Conservation (phyloP, 1,140 invertebrate species). For the Ips nitidus region DNA sequence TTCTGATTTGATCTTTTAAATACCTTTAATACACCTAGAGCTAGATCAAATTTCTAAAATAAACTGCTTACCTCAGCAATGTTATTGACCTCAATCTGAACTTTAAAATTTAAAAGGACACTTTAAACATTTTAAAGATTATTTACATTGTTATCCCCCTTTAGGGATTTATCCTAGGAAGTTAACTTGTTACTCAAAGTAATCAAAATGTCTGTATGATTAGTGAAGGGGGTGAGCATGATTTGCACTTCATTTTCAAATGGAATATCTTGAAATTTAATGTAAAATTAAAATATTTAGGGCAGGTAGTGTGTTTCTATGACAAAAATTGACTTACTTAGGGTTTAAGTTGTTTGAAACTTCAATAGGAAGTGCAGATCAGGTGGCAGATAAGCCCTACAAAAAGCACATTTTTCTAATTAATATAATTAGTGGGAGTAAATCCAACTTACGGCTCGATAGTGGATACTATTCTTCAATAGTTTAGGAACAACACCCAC, state of each 20-base stretch:
- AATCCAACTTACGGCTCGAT: constrained; percentile 9
- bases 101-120: constrained; percentile 32
- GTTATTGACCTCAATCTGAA: constrained; percentile 29
- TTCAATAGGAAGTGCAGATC: no score
- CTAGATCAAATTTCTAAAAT: background rate
- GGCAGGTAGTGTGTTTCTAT: background rate
- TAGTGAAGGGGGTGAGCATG: background rate
- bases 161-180: background rate
- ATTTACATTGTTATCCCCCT: background rate
- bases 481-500: background rate
- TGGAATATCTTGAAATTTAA: background rate
- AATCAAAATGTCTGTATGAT: background rate
- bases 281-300: background rate
- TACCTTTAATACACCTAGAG: background rate
- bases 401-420: constrained; percentile 20
- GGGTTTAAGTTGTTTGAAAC: no score
- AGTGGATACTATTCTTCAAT: constrained; percentile 1
- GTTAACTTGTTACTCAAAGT: no score
- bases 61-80: constrained; percentile 24
- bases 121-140: background rate
- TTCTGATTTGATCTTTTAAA: background rate
- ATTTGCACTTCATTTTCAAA: background rate
- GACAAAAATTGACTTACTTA: no score
- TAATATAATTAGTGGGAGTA: background rate
- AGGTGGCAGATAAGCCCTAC: background rate